Percentiles rank a stretch among this genome's conserved stretches.
Evolutionary conservation across 2,113 vertebrate genomes (phyloP).

Genomic region (Pseudopipra pipra): DNA sequence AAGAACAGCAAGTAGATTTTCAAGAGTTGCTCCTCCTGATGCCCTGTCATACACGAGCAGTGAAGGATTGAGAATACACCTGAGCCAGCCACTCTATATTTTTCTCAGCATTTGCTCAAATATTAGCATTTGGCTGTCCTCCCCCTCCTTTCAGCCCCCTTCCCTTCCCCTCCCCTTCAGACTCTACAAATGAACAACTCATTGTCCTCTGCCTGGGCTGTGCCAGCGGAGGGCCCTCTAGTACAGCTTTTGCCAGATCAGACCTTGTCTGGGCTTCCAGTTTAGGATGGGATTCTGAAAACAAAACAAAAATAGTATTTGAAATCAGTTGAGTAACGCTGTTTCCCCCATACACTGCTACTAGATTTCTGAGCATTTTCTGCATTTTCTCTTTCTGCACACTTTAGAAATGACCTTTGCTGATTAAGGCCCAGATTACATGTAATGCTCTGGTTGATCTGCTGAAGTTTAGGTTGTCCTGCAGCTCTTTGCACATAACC

Average conservation of each 20-base stretch:
- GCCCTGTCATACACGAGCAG: neutral
- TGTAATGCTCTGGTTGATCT: neutral
- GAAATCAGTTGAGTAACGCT: neutral
- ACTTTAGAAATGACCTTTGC: neutral
- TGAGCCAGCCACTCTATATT: neutral
- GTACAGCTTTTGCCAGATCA: neutral
- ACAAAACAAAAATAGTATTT: neutral
- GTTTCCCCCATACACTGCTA: neutral
- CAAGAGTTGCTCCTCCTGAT: neutral
- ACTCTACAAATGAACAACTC: fast-evolving
- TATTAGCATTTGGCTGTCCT: neutral
- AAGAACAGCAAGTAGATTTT: neutral
- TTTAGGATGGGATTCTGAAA: neutral
- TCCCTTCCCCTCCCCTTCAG: neutral
- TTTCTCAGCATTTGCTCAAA: neutral
- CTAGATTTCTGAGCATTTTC: neutral
- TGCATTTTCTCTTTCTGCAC: neutral
- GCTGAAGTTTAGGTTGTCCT: neutral
- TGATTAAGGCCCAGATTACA: neutral
- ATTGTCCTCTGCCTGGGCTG: neutral
- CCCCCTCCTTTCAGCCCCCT: neutral
- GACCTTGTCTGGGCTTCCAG: neutral
- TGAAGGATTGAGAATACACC: neutral
- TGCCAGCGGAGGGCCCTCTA: neutral
- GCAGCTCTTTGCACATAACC: neutral